A percentile compares a stretch with the other conserved stretches of the same genome.
Conservation (phyloP, 2,888 invertebrate genomes). For the Iphiclides podalirius region DNA sequence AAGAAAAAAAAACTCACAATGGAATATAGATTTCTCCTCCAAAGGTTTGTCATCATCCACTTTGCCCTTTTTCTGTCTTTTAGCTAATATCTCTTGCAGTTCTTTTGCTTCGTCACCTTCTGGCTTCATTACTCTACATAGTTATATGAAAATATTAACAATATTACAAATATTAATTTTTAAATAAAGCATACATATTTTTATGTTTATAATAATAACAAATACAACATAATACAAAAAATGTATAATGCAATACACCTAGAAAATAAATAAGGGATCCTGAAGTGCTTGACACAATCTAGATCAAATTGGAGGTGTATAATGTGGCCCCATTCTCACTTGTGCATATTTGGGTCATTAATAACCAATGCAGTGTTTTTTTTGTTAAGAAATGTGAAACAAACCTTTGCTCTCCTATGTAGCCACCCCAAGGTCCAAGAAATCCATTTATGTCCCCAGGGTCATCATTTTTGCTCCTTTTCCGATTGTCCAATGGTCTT, state of each 20-base stretch:
- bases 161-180: background rate
- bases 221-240: too few relatives aligned
- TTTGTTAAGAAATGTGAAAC: too few relatives aligned
- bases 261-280: too few relatives aligned
- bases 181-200: too few relatives aligned
- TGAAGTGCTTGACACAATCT: too few relatives aligned
- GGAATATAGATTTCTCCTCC: conserved; percentile 96
- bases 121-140: conserved; percentile 88
- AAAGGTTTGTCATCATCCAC: conserved; percentile 95
- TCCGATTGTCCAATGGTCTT: conserved; percentile 88
- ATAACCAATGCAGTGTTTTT: too few relatives aligned
- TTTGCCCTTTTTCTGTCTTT: conserved; percentile 92
- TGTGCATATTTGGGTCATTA: too few relatives aligned
- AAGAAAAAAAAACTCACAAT: conserved; percentile 82
- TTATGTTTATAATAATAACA: too few relatives aligned
- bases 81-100: conserved; percentile 95
- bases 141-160: background rate
- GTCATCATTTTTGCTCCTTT: conserved; percentile 92
- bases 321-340: too few relatives aligned
- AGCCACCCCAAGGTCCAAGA: conserved; percentile 98
- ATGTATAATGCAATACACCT: too few relatives aligned
- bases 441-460: conserved; percentile 96
- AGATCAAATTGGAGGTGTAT: too few relatives aligned
- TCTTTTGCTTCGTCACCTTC: conserved; percentile 96
- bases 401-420: conserved; percentile 90